Percentiles rank a stretch among this genome's conserved stretches.
These are phyloP conservation scores for Halictus rubicundus DNA, from an alignment of 1,140 invertebrate genomes.

Conservation along the genomic window DNA sequence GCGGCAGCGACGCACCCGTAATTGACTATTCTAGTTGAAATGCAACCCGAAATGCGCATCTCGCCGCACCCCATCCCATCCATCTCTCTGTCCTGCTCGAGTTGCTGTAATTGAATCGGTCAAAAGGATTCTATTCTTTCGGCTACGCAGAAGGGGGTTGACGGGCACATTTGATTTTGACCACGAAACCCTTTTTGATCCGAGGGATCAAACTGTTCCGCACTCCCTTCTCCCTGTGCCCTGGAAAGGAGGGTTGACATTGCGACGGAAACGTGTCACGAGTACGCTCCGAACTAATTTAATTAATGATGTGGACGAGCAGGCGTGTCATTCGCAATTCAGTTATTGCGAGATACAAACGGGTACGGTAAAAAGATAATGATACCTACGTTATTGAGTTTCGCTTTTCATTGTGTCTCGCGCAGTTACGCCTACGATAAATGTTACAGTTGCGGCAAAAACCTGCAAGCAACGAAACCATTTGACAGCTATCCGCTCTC, in stretches of 20 bases:
- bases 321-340: not conserved
- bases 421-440: too few species aligned
- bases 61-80: not conserved
- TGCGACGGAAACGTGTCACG: not conserved
- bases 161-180: constrained; percentile 12
- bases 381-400: too few species aligned
- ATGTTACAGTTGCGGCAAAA: too few species aligned
- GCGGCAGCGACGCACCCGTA: constrained; percentile 33
- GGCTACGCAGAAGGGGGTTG: constrained; percentile 3
- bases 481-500: too few species aligned
- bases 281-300: constrained; percentile 10
- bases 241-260: not conserved
- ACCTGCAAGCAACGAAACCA: too few species aligned
- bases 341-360: too few species aligned
- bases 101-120: constrained; percentile 32
- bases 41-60: constrained; percentile 49
- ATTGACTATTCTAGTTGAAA: constrained; percentile 64
- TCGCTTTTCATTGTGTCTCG: too few species aligned
- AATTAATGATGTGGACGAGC: constrained; percentile 5
- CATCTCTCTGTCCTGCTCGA: not conserved
- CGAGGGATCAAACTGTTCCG: not conserved
- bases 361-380: too few species aligned
- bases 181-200: constrained; percentile 21
- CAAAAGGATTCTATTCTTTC: constrained; percentile 31
- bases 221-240: too few species aligned